Evolutionary conservation across 2,797 vertebrate species (phyloP).

Genomic region (Pseudochirops cupreus): DNA sequence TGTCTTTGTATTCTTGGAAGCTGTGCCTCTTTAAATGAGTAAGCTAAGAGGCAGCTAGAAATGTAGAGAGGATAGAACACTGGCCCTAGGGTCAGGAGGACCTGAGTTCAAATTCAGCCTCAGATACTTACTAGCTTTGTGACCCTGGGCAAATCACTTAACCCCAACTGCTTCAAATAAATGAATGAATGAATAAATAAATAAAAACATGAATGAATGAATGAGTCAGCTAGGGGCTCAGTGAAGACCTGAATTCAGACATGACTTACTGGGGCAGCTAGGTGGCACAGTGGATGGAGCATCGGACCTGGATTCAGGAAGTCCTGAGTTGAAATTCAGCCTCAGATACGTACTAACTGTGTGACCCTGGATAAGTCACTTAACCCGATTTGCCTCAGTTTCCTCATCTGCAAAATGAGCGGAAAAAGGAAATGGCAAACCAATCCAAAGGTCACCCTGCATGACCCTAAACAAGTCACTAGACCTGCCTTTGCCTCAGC

Average conservation of each 20-base stretch:
- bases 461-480: not conserved
- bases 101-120: not conserved
- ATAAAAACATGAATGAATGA: not conserved
- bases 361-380: too few relatives aligned
- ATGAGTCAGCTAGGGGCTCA: not conserved
- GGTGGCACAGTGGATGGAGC: too few relatives aligned
- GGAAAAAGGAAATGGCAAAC: too few relatives aligned
- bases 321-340: too few relatives aligned
- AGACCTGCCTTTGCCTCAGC: too few relatives aligned
- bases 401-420: too few relatives aligned
- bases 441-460: not conserved
- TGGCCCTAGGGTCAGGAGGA: not conserved
- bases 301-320: too few relatives aligned
- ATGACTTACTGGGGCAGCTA: not conserved
- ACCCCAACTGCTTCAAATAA: not conserved
- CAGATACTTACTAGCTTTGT: not conserved
- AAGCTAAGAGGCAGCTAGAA: too few relatives aligned
- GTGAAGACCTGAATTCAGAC: not conserved
- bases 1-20: not conserved
- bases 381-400: too few relatives aligned
- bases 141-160: not conserved
- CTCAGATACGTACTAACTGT: too few relatives aligned
- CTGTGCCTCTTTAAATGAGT: not conserved
- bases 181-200: not conserved
- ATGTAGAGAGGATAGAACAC: too few relatives aligned